Conservation (phyloP, 2,113 vertebrate genomes). For the human region DNA sequence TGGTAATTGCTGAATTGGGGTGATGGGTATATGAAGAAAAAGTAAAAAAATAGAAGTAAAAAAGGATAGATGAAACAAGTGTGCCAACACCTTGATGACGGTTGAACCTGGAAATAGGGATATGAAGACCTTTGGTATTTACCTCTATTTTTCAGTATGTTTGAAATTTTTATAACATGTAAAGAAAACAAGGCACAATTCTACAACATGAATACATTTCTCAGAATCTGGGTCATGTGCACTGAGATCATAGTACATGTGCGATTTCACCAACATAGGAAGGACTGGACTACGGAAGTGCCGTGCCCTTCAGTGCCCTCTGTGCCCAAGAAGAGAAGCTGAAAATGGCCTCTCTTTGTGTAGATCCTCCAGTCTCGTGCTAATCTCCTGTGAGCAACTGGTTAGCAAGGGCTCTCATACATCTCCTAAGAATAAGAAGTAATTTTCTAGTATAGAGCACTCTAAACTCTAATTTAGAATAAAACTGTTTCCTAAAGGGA, state of each 20-base stretch:
- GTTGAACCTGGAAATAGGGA: background rate
- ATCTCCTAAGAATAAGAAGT: background rate
- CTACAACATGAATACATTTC: background rate
- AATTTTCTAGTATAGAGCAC: background rate
- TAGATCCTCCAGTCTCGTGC: background rate
- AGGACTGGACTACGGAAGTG: no score
- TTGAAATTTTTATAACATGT: background rate
- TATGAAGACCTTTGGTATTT: background rate
- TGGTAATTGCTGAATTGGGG: background rate
- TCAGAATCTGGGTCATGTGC: background rate
- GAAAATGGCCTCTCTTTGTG: background rate
- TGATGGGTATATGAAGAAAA: background rate
- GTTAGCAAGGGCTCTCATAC: background rate
- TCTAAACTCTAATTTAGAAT: background rate
- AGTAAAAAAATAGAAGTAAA: background rate
- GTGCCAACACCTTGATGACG: background rate
- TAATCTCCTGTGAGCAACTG: background rate
- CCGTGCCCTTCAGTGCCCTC: accelerated
- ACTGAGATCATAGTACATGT: accelerated
- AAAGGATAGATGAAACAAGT: background rate
- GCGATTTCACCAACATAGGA: accelerated
- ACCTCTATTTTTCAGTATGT: background rate
- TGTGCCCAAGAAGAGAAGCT: background rate
- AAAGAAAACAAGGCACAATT: background rate
- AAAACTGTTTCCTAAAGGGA: background rate